Conservation (phyloP, 2,797 vertebrate species). For the Ctenopoma multispine region DNA sequence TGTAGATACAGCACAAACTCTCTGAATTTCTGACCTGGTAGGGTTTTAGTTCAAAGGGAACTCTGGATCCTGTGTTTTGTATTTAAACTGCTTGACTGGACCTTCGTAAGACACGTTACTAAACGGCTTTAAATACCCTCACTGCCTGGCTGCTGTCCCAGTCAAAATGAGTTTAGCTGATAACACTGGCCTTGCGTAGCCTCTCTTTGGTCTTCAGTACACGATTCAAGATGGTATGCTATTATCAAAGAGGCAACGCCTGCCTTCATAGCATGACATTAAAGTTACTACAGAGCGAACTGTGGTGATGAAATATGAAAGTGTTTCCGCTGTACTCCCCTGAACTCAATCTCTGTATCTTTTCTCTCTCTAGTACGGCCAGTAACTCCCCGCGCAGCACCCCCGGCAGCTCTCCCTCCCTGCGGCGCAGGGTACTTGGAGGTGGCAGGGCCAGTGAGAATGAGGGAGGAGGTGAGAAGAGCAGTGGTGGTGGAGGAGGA, state of each 20-base stretch:
- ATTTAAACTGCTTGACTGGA: not conserved
- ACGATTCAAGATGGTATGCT: conserved; percentile 1
- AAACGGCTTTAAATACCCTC: not conserved
- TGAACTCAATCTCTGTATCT: conserved; percentile 2
- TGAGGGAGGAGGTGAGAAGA: conserved; percentile 76
- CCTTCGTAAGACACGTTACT: not conserved
- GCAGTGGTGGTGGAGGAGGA: conserved; percentile 51
- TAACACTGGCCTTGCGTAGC: conserved; percentile 8
- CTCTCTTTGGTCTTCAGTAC: conserved; percentile 22
- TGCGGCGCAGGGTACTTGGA: conserved; percentile 88
- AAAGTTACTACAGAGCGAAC: conserved; percentile 10
- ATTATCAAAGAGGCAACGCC: conserved; percentile 42
- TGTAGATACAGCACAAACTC: conserved; percentile 1
- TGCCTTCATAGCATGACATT: conserved; percentile 23
- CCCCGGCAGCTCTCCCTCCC: conserved; percentile 90
- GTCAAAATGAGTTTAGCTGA: conserved; percentile 30
- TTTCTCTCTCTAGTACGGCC: conserved; percentile 83
- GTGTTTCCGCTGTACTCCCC: not conserved
- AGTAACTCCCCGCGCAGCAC: conserved; percentile 93
- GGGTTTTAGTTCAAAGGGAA: not conserved
- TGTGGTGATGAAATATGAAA: conserved; percentile 9
- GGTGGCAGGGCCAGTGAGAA: conserved; percentile 82
- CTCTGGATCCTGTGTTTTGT: not conserved
- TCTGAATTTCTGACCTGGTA: not conserved
- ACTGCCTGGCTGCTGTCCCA: conserved; percentile 16